Evolutionary conservation across 2,888 invertebrate species (phyloP).

Genomic region (Phortica okadai): DNA sequence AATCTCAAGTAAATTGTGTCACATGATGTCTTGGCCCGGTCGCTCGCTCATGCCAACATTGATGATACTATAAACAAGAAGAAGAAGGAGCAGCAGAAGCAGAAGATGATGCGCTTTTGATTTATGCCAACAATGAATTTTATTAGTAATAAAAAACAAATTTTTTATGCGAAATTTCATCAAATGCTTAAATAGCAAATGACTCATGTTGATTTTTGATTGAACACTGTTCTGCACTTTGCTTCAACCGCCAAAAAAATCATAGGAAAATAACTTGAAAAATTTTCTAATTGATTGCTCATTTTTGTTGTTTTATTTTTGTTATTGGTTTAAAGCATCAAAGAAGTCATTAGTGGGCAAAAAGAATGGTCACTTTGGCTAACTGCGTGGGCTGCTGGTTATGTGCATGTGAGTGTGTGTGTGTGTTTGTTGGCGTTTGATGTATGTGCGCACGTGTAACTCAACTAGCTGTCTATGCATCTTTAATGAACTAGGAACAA

Average conservation of each 20-base stretch:
- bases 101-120: constrained; percentile 16
- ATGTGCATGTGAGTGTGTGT: not conserved
- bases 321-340: not conserved
- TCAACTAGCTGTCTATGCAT: not conserved
- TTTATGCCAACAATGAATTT: constrained; percentile 57
- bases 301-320: not conserved
- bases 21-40: constrained; percentile 67
- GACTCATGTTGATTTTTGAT: constrained; percentile 2
- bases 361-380: too few relatives aligned
- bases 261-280: too few relatives aligned
- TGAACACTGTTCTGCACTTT: not conserved
- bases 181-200: constrained; percentile 23
- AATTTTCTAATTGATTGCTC: not conserved
- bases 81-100: not conserved
- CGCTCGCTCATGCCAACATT: constrained; percentile 55
- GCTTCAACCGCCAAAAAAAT: too few relatives aligned
- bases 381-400: not conserved
- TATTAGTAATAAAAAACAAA: constrained; percentile 24
- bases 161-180: constrained; percentile 22
- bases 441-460: not conserved
- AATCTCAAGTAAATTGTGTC: constrained; percentile 68
- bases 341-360: too few relatives aligned
- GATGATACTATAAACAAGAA: constrained; percentile 30
- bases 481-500: not conserved
- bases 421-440: not conserved